Evolutionary conservation across 2,888 invertebrate genomes (phyloP), one percentile per base, ranked within the genome.

Genomic region (Amphipoea lucens): DNA sequence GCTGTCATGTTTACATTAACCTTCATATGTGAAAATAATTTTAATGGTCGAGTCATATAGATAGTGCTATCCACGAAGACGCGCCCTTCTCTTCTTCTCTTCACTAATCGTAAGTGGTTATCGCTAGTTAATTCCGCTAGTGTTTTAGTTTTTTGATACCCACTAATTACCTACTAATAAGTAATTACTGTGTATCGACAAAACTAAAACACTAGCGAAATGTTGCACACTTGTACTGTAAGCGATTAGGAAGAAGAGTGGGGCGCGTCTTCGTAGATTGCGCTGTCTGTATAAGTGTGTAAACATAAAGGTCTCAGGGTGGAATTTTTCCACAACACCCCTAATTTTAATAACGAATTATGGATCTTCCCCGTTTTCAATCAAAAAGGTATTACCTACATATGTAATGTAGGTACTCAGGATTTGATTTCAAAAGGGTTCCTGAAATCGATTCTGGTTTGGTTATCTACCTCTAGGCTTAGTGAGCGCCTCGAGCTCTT

Each of bases 371-470:
- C 77, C 29, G 42, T 60, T 51, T 57, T 36, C 42, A 62, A 67
- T 62, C n/a, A 76, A 57, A 71, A 81, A 68, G 29, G 54, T 71
- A 62, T 76, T 82, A 63, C 80, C 14, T 66, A n/a, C 4, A 14
- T 42, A 29, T 29, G 29, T 29, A 42, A 11, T 68, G 40, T 40
- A 40, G 40, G 40, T 40, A 51, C 40, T 66, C 67, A 48, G 67
- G 40, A 60, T 74, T 29, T 51, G 51, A 74, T 60, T 60, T 65
- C 23, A 45, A 23, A 54, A 20, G 36, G 51, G 63, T 54, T 65
- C 2, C 23, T 54, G 54, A 23, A 4, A 70, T 54, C 0, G 14
- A 54, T 36, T 17, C 17, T 51, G 12, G 4, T 36, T 63, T 51
- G 29, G 29, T 45, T 29, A 17, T 4, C 36, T 36, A 70, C 51